phyloP scores from a whole-genome alignment of 2,888 invertebrate genomes.

The Agrilus biguttatus region DNA sequence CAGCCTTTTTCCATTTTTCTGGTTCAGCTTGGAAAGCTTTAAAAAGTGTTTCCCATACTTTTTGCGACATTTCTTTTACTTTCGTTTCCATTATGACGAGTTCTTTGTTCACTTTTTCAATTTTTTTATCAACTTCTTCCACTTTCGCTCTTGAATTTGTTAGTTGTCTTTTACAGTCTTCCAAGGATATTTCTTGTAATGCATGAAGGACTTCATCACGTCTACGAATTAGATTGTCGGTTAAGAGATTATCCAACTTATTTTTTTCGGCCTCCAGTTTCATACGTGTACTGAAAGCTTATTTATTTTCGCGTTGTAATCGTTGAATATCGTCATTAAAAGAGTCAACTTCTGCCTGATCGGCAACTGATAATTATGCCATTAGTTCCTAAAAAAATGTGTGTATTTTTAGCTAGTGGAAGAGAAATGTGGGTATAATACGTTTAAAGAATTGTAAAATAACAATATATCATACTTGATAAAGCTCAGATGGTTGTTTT shows the following conservation, averaged over 20 bases:
- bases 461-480: slow-evolving; percentile 54
- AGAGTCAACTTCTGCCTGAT: slow-evolving; percentile 86
- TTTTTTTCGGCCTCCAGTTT: slow-evolving; percentile 94
- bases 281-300: slow-evolving; percentile 89
- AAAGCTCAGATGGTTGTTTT: slow-evolving; percentile 82
- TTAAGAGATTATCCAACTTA: slow-evolving; percentile 88
- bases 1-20: slow-evolving; percentile 74
- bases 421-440: neutral
- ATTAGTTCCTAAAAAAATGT: slow-evolving; percentile 53
- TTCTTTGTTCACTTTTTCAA: slow-evolving; percentile 68
- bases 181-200: slow-evolving; percentile 88
- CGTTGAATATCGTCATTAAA: slow-evolving; percentile 89
- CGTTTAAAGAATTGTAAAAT: neutral
- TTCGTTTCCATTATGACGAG: slow-evolving; percentile 70
- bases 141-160: slow-evolving; percentile 73
- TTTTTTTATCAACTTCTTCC: slow-evolving; percentile 61
- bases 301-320: slow-evolving; percentile 87
- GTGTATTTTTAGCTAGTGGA: neutral
- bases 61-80: slow-evolving; percentile 49
- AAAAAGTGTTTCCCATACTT: slow-evolving; percentile 26
- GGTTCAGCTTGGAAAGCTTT: slow-evolving; percentile 42
- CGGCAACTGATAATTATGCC: slow-evolving; percentile 82
- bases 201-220: slow-evolving; percentile 78
- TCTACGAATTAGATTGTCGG: slow-evolving; percentile 80
- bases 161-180: slow-evolving; percentile 80